phyloP scores from a whole-genome alignment of 2,113 vertebrate genomes.

The Aleadryas rufinucha region DNA sequence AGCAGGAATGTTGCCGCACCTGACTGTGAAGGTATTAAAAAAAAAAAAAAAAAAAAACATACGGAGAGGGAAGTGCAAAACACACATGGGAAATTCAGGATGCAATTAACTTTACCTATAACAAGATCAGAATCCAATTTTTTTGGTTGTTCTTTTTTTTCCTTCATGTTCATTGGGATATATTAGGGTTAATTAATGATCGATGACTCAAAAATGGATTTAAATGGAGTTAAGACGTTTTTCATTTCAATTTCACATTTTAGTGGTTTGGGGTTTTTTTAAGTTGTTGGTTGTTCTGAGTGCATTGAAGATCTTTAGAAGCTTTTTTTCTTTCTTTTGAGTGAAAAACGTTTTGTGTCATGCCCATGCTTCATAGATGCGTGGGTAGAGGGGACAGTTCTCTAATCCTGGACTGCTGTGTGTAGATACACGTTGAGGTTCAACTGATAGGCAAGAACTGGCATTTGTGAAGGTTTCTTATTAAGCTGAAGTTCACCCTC shows the following conservation, averaged over 20 bases:
- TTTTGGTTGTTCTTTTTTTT: not conserved
- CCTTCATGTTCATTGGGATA: not conserved
- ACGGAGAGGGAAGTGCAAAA: not conserved
- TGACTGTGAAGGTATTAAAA: not conserved
- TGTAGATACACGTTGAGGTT: not conserved
- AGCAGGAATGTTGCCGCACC: not conserved
- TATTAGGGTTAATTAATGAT: not conserved
- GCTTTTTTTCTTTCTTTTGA: not conserved
- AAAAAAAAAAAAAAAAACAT: not conserved
- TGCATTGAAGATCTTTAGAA: not conserved
- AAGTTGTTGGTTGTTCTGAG: not conserved
- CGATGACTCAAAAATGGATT: not conserved
- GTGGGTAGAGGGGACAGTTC: not conserved
- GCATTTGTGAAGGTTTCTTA: not conserved
- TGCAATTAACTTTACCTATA: not conserved
- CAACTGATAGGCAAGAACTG: not conserved
- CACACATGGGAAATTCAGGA: not conserved
- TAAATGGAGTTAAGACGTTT: not conserved
- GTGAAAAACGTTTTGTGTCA: not conserved
- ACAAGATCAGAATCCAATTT: accelerated
- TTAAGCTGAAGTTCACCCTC: not conserved
- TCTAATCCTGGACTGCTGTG: not conserved
- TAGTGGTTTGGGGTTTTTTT: not conserved
- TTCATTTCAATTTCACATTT: not conserved
- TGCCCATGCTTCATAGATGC: not conserved